phyloP scores from a whole-genome alignment of 1,140 invertebrate genomes.

The Drosophila lacertosa region DNA sequence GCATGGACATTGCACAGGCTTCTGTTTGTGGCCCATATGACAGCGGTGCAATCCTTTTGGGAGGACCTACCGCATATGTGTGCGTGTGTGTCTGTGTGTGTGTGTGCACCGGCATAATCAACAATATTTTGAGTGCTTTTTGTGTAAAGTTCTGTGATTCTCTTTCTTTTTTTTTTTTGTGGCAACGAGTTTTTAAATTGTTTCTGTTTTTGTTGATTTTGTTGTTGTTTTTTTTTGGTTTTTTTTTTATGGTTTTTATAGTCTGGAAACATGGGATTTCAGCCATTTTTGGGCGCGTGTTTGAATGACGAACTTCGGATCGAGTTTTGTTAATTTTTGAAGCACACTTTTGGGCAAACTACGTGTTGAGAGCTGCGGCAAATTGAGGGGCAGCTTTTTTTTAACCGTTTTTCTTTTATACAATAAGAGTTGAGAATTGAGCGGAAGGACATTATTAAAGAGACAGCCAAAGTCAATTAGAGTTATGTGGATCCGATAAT shows the following conservation, averaged over 20 bases:
- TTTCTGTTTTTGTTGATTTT: slow-evolving; percentile 41
- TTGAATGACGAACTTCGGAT: slow-evolving; percentile 60
- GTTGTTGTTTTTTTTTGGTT: slow-evolving; percentile 32
- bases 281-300: slow-evolving; percentile 32
- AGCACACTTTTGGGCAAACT: slow-evolving; percentile 39
- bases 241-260: slow-evolving; percentile 22
- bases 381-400: slow-evolving; percentile 17
- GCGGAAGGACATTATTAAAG: neutral
- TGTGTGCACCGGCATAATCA: slow-evolving; percentile 63
- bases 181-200: slow-evolving; percentile 35
- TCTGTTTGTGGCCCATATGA: slow-evolving; percentile 14
- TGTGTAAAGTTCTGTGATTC: slow-evolving; percentile 70
- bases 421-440: neutral
- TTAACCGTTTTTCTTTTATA: slow-evolving; percentile 6
- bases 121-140: slow-evolving; percentile 81
- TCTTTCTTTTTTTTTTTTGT: too few species aligned
- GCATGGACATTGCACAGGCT: slow-evolving; percentile 28
- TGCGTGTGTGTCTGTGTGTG: neutral
- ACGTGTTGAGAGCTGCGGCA: slow-evolving; percentile 23
- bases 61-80: neutral
- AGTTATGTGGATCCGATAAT: too few species aligned
- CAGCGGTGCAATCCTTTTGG: slow-evolving; percentile 7
- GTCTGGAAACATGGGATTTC: slow-evolving; percentile 38
- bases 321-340: slow-evolving; percentile 70
- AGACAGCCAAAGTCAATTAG: neutral